Percentiles rank a stretch among this genome's conserved stretches.
Conservation (phyloP, 2,888 invertebrate species). For the Hypolimnas misippus region DNA sequence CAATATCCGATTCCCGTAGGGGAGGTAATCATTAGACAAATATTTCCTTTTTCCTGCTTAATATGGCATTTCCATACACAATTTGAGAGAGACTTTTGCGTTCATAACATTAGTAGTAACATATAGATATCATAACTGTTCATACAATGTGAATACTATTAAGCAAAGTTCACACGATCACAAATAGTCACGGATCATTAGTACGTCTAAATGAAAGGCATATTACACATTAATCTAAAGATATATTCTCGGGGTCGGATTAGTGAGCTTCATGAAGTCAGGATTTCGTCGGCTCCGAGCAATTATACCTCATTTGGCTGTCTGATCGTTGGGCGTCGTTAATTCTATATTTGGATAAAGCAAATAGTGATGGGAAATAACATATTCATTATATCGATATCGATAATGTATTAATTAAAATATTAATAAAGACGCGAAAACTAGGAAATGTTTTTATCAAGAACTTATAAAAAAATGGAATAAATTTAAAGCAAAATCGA, state of each 20-base stretch:
- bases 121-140: no score
- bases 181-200: no score
- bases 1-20: no score
- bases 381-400: neutral
- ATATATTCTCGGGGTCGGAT: constrained; percentile 8
- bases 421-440: neutral
- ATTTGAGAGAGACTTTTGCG: no score
- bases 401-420: neutral
- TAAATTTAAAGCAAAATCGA: no score
- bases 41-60: no score
- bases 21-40: no score
- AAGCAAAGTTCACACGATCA: no score
- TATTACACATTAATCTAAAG: neutral
- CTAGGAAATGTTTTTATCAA: neutral
- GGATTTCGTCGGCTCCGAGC: constrained; percentile 13
- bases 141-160: no score
- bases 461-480: no score
- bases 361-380: neutral
- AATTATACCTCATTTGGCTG: constrained; percentile 21
- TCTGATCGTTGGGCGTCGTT: constrained; percentile 8
- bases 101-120: no score
- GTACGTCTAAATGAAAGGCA: neutral
- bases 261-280: neutral
- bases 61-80: no score
- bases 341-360: constrained; percentile 3